A percentile compares a stretch with the other conserved stretches of the same genome.
Conservation (phyloP, 2,888 invertebrate genomes). For the Podotricha telesiphe region DNA sequence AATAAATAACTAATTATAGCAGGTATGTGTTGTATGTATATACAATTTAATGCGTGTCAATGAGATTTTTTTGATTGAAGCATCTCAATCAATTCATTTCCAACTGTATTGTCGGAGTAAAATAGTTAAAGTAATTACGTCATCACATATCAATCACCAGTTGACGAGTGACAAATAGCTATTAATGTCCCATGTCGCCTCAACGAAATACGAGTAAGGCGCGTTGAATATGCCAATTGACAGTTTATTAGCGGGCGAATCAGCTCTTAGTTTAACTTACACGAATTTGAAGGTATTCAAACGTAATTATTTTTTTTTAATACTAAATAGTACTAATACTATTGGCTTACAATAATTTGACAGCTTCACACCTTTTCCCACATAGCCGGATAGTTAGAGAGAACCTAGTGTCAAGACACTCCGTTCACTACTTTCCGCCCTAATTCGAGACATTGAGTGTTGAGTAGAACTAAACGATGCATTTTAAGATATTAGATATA, state of each 20-base stretch:
- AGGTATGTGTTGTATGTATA: no score
- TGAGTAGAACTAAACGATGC: no score
- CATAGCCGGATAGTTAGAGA: no score
- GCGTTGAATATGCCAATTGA: constrained; percentile 58
- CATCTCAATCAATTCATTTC: not conserved
- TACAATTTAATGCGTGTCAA: not conserved
- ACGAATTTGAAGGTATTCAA: constrained; percentile 32
- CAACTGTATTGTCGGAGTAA: not conserved
- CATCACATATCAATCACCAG: constrained; percentile 65
- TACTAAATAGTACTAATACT: no score
- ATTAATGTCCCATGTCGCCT: constrained; percentile 69
- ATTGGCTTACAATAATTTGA: no score
- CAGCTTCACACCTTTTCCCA: no score
- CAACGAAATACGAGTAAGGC: constrained; percentile 54
- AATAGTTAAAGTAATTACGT: constrained; percentile 61
- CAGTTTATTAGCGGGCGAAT: constrained; percentile 68
- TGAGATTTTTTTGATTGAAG: not conserved
- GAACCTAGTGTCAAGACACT: no score
- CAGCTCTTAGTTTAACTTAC: constrained; percentile 65
- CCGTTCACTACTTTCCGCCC: no score
- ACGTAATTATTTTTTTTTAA: no score
- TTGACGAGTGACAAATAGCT: constrained; percentile 72
- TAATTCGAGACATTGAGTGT: no score
- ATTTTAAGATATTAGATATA: no score
- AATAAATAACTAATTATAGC: not conserved